Evolutionary conservation across 23 tunicate genomes (phyloP).

Genomic region (Halocynthia roretzi): DNA sequence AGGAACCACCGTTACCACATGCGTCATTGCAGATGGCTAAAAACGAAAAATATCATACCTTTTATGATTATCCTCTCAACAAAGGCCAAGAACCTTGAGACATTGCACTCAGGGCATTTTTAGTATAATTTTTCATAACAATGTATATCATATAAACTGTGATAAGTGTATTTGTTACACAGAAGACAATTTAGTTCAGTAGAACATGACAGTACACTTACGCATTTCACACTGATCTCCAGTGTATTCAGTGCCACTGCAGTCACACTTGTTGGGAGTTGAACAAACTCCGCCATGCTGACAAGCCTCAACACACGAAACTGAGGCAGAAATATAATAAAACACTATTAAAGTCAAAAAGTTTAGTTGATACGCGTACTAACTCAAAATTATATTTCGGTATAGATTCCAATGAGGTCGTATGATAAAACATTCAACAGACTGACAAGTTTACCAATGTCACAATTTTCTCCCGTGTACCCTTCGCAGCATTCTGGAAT

Average conservation of each 20-base stretch:
- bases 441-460: conserved; percentile 17
- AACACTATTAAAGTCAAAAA: not conserved
- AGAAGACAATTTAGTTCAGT: not conserved
- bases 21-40: conserved; percentile 34
- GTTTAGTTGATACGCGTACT: no score
- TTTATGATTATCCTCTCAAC: no score
- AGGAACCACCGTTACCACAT: conserved; percentile 41
- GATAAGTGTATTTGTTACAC: not conserved
- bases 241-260: conserved; percentile 63
- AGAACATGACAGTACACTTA: conserved; percentile 25
- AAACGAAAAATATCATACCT: not conserved
- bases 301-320: conserved; percentile 48
- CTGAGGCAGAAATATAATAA: conserved; percentile 23
- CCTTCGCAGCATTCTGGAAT: conserved; percentile 71
- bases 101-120: not conserved
- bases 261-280: conserved; percentile 64
- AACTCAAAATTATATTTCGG: not conserved
- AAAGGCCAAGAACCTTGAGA: not conserved
- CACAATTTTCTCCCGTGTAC: conserved; percentile 60
- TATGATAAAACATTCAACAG: not conserved
- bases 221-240: conserved; percentile 66
- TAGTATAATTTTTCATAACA: no score
- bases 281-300: conserved; percentile 68
- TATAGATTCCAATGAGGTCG: not conserved
- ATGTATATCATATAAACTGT: no score